These are phyloP conservation scores for Euzophera pinguis DNA, from an alignment of 2,888 invertebrate species.

Conservation along the genomic window DNA sequence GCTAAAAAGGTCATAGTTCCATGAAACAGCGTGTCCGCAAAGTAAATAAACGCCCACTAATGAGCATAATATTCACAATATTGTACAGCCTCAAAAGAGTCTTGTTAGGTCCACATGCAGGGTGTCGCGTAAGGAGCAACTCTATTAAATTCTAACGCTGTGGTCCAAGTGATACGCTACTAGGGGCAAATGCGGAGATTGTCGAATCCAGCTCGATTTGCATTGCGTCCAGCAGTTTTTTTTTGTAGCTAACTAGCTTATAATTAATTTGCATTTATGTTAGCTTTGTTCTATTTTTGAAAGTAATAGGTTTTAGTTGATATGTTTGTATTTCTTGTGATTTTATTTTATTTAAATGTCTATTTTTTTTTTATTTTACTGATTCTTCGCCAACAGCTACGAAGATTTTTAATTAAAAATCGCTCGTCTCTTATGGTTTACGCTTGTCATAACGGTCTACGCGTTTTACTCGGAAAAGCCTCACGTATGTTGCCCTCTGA, in stretches of 20 bases:
- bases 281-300: too few relatives aligned
- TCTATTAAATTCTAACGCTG: conserved; percentile 72
- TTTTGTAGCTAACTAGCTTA: too few relatives aligned
- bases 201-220: too few relatives aligned
- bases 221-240: too few relatives aligned
- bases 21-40: conserved; percentile 22
- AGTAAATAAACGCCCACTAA: conserved; percentile 64
- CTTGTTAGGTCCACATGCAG: conserved; percentile 67
- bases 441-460: conserved; percentile 26
- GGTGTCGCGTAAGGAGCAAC: conserved; percentile 59
- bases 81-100: conserved; percentile 62
- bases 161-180: conserved; percentile 34
- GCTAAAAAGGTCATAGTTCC: conserved; percentile 18
- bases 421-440: conserved; percentile 25
- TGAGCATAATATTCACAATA: conserved; percentile 76
- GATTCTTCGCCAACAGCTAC: background rate
- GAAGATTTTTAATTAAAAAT: background rate
- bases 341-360: too few relatives aligned
- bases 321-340: too few relatives aligned
- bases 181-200: conserved; percentile 15
- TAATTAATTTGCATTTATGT: too few relatives aligned
- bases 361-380: too few relatives aligned
- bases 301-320: too few relatives aligned
- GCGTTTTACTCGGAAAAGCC: conserved; percentile 52
- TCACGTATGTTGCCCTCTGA: conserved; percentile 60